These are phyloP conservation scores for Hyaena hyaena DNA, from an alignment of 2,113 vertebrate genomes.

Conservation along the genomic window DNA sequence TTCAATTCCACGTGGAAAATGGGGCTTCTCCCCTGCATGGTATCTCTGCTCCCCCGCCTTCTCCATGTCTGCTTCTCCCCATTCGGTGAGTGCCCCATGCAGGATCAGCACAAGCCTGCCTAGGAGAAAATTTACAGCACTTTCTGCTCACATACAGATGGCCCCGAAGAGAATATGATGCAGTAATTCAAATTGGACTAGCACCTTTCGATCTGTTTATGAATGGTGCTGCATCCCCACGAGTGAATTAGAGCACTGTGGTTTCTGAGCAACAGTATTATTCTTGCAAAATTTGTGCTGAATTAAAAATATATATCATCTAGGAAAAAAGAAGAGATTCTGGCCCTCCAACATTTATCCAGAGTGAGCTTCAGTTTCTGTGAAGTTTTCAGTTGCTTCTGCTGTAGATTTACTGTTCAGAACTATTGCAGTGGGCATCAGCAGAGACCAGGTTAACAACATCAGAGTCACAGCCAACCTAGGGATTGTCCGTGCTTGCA, in stretches of 20 bases:
- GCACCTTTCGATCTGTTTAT: slow-evolving; percentile 69
- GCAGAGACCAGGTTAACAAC: neutral
- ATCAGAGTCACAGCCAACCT: neutral
- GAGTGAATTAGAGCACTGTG: slow-evolving; percentile 49
- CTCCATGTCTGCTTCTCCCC: neutral
- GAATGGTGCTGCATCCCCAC: neutral
- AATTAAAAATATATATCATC: slow-evolving; percentile 79
- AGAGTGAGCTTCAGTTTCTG: slow-evolving; percentile 41
- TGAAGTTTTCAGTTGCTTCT: slow-evolving; percentile 35
- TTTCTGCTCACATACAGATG: slow-evolving; percentile 47
- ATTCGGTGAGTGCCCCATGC: neutral
- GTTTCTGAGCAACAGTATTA: slow-evolving; percentile 56
- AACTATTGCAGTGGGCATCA: neutral
- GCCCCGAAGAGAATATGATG: slow-evolving; percentile 32
- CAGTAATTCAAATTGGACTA: slow-evolving; percentile 65
- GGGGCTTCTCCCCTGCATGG: neutral
- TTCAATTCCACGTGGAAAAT: slow-evolving; percentile 4
- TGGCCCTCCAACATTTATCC: neutral
- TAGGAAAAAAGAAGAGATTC: slow-evolving; percentile 56
- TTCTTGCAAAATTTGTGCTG: slow-evolving; percentile 65
- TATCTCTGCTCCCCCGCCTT: neutral
- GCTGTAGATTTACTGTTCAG: neutral
- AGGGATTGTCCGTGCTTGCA: neutral
- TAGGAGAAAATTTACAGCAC: slow-evolving; percentile 12
- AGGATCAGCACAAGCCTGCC: neutral